Evolutionary conservation across 2,888 invertebrate genomes (phyloP).

Genomic region (Tolmerus cingulatus): DNA sequence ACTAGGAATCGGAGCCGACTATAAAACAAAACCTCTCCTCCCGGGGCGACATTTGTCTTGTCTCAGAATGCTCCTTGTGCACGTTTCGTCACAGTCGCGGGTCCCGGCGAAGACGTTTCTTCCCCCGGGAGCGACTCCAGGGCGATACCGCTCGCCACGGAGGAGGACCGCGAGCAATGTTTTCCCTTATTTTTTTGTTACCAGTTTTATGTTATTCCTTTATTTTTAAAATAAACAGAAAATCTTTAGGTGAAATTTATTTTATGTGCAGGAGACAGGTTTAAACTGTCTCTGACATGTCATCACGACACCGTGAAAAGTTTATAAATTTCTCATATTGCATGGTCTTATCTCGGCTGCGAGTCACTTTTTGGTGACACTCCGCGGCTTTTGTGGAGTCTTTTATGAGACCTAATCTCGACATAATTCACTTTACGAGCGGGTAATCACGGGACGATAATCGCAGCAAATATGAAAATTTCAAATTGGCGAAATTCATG

Average conservation of each 20-base stretch:
- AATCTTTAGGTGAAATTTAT: constrained; percentile 43
- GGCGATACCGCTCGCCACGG: not conserved
- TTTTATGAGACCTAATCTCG: constrained; percentile 23
- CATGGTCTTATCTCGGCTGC: constrained; percentile 37
- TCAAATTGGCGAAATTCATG: not conserved
- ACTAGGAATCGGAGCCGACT: constrained; percentile 39
- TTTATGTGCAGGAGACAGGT: constrained; percentile 41
- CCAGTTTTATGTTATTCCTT: not conserved
- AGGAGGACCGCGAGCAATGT: constrained; percentile 4
- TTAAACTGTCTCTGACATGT: constrained; percentile 41
- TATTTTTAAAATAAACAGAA: constrained; percentile 5
- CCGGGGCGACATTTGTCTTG: constrained; percentile 30
- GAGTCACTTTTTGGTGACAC: constrained; percentile 22
- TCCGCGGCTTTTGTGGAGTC: not conserved
- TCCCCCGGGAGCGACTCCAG: not conserved
- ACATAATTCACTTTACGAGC: constrained; percentile 22
- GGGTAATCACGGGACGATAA: constrained; percentile 2
- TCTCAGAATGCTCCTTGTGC: constrained; percentile 22
- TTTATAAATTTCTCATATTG: constrained; percentile 44
- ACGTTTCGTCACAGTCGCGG: not conserved
- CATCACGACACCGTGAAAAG: constrained; percentile 40
- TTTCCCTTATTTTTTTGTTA: not conserved
- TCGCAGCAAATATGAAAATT: constrained; percentile 4
- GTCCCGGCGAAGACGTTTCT: not conserved
- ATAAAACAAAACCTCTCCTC: constrained; percentile 32